A percentile compares a stretch with the other conserved stretches of the same genome.
Evolutionary conservation across 2,797 vertebrate species (phyloP).

Genomic region (Sebastes glaucus): DNA sequence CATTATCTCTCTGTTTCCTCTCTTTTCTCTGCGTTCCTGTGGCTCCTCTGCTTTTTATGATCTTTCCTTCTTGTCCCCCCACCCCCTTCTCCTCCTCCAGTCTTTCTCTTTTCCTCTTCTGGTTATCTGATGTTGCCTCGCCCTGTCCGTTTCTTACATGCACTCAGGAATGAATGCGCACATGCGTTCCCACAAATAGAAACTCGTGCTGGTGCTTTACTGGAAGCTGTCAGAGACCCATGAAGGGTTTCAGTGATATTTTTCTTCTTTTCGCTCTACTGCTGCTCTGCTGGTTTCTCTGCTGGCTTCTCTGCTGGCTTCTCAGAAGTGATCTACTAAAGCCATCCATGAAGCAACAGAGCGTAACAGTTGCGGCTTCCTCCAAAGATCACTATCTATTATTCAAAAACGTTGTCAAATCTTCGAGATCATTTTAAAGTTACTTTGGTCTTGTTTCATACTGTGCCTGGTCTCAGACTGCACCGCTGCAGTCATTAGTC

Average conservation of each 20-base stretch:
- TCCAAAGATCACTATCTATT: slow-evolving; percentile 56
- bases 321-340: slow-evolving; percentile 40
- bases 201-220: slow-evolving; percentile 17
- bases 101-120: neutral
- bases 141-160: slow-evolving; percentile 26
- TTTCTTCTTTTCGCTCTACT: neutral
- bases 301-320: slow-evolving; percentile 12
- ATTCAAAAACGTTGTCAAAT: slow-evolving; percentile 33
- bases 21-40: neutral
- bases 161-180: slow-evolving; percentile 13
- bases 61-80: neutral
- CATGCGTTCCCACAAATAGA: slow-evolving; percentile 17
- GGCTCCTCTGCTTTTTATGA: neutral
- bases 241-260: neutral
- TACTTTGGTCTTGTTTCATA: neutral
- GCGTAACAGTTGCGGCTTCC: slow-evolving; percentile 19
- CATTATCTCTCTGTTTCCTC: neutral
- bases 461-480: neutral
- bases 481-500: slow-evolving; percentile 6
- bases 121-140: slow-evolving; percentile 46
- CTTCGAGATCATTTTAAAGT: neutral
- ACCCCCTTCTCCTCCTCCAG: neutral
- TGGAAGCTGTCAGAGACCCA: slow-evolving; percentile 28
- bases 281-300: neutral
- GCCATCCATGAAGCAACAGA: slow-evolving; percentile 28